Evolutionary conservation across 2,888 invertebrate species (phyloP).

Genomic region (Pyrocoelia pectoralis): DNA sequence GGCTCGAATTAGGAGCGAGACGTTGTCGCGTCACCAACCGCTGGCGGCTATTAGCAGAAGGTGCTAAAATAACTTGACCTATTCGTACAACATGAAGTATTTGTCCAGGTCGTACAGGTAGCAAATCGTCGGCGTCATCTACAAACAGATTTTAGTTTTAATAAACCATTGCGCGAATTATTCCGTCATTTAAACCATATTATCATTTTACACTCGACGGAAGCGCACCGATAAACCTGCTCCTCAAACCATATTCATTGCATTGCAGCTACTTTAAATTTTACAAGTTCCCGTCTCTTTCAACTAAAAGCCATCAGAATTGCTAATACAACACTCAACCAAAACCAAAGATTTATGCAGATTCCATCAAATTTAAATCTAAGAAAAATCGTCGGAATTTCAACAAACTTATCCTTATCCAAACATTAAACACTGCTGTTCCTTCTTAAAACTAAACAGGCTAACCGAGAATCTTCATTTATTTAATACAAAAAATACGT

Average conservation of each 20-base stretch:
- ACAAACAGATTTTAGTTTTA: conserved; percentile 5
- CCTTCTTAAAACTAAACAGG: conserved; percentile 3
- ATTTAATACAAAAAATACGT: conserved; percentile 5
- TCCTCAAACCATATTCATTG: background rate
- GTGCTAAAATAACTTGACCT: conserved; percentile 59
- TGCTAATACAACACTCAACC: background rate
- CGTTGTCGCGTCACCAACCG: conserved; percentile 39
- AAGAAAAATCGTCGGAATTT: background rate
- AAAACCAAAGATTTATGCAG: background rate
- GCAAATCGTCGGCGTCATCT: conserved; percentile 21
- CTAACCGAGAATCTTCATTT: conserved; percentile 6
- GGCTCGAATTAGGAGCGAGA: conserved; percentile 44
- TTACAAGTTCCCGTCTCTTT: background rate
- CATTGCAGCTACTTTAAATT: background rate
- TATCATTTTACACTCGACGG: conserved; percentile 8
- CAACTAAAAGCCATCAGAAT: background rate
- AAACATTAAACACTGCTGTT: conserved; percentile 13
- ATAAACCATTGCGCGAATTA: background rate
- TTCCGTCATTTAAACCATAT: background rate
- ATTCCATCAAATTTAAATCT: background rate
- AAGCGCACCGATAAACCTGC: background rate
- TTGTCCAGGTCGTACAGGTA: conserved; percentile 41
- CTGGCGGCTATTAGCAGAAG: conserved; percentile 49
- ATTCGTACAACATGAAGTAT: conserved; percentile 49
- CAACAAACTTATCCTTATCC: background rate